Conservation (phyloP, 2,888 invertebrate species). For the Parnassius orleans region DNA sequence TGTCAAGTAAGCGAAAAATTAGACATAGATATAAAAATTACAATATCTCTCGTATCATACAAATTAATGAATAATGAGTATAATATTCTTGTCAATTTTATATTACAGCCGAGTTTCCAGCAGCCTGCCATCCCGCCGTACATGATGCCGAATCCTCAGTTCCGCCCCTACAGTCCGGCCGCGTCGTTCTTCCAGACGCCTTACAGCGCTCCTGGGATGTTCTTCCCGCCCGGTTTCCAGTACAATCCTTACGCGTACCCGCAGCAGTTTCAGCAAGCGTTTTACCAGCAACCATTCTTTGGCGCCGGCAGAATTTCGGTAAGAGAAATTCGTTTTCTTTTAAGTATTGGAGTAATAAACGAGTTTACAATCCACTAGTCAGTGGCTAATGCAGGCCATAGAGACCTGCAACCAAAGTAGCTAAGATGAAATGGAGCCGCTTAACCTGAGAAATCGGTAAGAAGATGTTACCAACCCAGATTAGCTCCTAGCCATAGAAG, state of each 20-base stretch:
- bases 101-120: constrained; percentile 42
- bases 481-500: not conserved
- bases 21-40: no score
- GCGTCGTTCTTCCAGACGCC: constrained; percentile 76
- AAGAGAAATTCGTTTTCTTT: constrained; percentile 42
- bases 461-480: not conserved
- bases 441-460: not conserved
- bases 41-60: no score
- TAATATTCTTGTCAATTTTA: constrained; percentile 3
- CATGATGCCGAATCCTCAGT: constrained; percentile 62
- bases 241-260: constrained; percentile 72
- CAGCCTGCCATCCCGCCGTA: constrained; percentile 52
- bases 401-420: no score
- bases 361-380: no score
- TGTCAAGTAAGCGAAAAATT: no score
- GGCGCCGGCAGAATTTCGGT: constrained; percentile 79
- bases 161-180: constrained; percentile 69
- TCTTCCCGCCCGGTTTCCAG: constrained; percentile 58
- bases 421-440: no score
- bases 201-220: constrained; percentile 60
- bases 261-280: constrained; percentile 57
- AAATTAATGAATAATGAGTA: not conserved
- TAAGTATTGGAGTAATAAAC: not conserved
- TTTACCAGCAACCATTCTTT: constrained; percentile 68
- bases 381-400: no score